phyloP scores from a whole-genome alignment of 2,797 vertebrate genomes.

The Tachyglossus aculeatus region DNA sequence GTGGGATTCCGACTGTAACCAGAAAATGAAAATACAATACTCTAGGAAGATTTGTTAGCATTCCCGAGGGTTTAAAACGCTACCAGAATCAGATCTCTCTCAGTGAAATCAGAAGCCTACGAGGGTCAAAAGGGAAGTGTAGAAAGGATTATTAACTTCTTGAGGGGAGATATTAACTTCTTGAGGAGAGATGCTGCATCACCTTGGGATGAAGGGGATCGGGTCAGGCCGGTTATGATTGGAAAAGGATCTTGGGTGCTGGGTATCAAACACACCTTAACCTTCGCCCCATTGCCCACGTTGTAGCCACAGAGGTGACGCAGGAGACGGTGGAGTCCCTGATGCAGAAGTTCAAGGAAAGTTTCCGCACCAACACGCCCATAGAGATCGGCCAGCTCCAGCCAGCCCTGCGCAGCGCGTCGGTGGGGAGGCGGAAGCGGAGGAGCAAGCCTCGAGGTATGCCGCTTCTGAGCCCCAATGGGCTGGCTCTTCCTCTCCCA shows the following conservation, averaged over 20 bases:
- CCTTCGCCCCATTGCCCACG: conserved; percentile 27
- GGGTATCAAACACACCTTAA: conserved; percentile 16
- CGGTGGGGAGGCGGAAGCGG: conserved; percentile 85
- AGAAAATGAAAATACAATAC: no score
- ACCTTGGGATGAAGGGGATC: neutral
- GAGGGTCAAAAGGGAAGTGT: no score
- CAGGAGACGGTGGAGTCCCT: conserved; percentile 93
- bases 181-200: neutral
- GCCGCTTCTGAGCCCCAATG: neutral
- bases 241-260: neutral
- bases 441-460: conserved; percentile 88
- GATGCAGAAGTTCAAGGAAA: conserved; percentile 98
- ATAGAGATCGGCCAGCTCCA: conserved; percentile 93
- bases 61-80: no score
- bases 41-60: no score
- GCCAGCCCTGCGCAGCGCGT: conserved; percentile 83
- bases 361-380: conserved; percentile 89
- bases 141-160: no score
- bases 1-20: no score
- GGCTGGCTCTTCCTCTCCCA: neutral
- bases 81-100: no score
- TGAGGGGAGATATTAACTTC: no score
- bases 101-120: no score
- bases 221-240: fast-evolving
- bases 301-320: conserved; percentile 82